Evolutionary conservation across 2,888 invertebrate genomes (phyloP).

Genomic region (Tenthredo distinguenda): DNA sequence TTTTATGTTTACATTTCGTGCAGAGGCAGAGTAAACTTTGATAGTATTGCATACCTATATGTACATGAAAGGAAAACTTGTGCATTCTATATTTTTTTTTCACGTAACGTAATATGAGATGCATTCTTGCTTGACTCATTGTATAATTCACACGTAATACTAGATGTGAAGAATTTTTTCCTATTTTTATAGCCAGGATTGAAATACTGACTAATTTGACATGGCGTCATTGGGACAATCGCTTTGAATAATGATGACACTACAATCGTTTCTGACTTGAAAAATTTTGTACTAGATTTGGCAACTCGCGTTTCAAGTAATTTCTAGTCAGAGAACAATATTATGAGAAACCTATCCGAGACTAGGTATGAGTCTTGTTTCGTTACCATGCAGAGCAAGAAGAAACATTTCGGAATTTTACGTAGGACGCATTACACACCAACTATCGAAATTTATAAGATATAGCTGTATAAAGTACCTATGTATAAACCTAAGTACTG

Average conservation of each 20-base stretch:
- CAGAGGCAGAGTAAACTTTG: neutral
- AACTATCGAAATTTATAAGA: neutral
- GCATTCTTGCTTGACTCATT: neutral
- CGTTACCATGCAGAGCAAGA: neutral
- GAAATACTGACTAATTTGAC: neutral
- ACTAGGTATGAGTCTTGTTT: neutral
- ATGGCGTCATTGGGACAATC: neutral
- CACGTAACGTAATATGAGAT: neutral
- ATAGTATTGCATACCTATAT: neutral
- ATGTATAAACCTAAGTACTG: neutral
- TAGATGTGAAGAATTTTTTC: neutral
- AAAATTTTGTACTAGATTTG: slow-evolving; percentile 2
- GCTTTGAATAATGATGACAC: neutral
- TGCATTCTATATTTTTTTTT: neutral
- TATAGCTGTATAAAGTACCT: neutral
- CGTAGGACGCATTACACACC: neutral
- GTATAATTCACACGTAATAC: neutral
- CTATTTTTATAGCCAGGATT: neutral
- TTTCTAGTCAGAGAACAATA: slow-evolving; percentile 17
- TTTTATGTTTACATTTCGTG: slow-evolving; percentile 4
- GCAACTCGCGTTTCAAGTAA: neutral
- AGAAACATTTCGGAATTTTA: neutral
- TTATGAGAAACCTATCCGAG: neutral
- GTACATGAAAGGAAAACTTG: neutral
- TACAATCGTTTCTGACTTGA: neutral